Evolutionary conservation across 2,113 vertebrate genomes (phyloP), one percentile per base, ranked within the genome.

Genomic region (Oplegnathus fasciatus): DNA sequence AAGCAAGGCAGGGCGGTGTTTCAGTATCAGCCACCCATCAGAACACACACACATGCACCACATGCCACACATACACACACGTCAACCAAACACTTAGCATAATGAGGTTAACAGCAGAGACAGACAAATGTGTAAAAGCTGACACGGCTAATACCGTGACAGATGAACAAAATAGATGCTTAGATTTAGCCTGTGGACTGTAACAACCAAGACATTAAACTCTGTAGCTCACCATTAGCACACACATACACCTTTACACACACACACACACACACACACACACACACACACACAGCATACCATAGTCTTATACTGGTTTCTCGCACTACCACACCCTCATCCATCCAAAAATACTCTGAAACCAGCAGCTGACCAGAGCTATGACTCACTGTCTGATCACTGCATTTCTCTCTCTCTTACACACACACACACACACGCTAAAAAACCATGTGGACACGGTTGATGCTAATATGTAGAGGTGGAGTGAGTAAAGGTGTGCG

Each of bases 321-420:
- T 54, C 32, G 74, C 52, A 64, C 82, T 58, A 84, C 84, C 86
- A 81, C 89, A 90, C 92, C 87, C 87, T 90, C 69, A 69, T 85
- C 61, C 26, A 72, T 87, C 91, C 86, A 82, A 89, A 93, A 93
- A 94, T 86, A 93, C 82, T 72, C 78, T 55, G 40, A 80, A 86
- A 87, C 73, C 81, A 80, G 85, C 88, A 92, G 89, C 88, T 89
- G 92, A 91, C 82, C 89, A 81, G 62, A 87, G 78, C 84, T 75
- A 82, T 90, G 88, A 91, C 75, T 91, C 89, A 91, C 85, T 69
- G 79, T 88, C 86, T 85, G 82, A 80, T 88, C 70, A 62, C 58
- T 60, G 67, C 44, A 66, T 79, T 54, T 74, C 26, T 18, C 30
- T 61, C n/a, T 66, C 28, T 24, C 61, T 84, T 58, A 30, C 62